Evolutionary conservation across 2,888 invertebrate genomes (phyloP).

Genomic region (Macrosoma leucophasiata): DNA sequence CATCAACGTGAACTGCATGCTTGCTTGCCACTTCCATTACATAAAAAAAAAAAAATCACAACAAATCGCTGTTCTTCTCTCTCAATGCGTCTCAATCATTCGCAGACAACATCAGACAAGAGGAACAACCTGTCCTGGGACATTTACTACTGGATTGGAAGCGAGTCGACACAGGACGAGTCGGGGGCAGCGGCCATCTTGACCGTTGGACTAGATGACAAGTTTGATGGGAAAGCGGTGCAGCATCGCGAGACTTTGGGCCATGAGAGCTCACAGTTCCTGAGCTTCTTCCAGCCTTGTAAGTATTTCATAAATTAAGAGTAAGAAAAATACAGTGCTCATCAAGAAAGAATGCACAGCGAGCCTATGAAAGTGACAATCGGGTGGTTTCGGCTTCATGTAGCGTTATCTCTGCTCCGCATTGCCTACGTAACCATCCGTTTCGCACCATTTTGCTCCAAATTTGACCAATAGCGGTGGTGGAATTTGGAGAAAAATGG

Average conservation of each 20-base stretch:
- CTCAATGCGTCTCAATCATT: neutral
- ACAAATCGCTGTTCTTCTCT: neutral
- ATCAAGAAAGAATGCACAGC: too few relatives aligned
- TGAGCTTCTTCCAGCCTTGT: conserved; percentile 84
- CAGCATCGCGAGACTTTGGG: conserved; percentile 92
- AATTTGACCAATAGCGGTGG: too few relatives aligned
- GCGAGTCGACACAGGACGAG: conserved; percentile 85
- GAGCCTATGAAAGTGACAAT: too few relatives aligned
- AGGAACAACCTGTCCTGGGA: conserved; percentile 83
- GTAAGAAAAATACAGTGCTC: too few relatives aligned
- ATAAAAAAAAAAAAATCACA: neutral
- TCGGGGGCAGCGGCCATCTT: conserved; percentile 84
- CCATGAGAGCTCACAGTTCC: conserved; percentile 87
- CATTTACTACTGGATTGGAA: conserved; percentile 92
- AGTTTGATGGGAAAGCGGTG: conserved; percentile 86
- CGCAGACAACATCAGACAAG: conserved; percentile 80
- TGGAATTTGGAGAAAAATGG: too few relatives aligned
- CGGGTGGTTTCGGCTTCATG: too few relatives aligned
- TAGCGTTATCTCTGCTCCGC: too few relatives aligned
- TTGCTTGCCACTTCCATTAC: too few relatives aligned
- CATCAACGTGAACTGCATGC: too few relatives aligned
- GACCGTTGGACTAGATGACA: conserved; percentile 89
- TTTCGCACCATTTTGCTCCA: too few relatives aligned
- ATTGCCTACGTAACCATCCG: too few relatives aligned
- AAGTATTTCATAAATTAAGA: conserved; percentile 25